Evolutionary conservation across 1,140 invertebrate species (phyloP), one percentile per base, ranked within the genome.

Genomic region (Linepithema humile): DNA sequence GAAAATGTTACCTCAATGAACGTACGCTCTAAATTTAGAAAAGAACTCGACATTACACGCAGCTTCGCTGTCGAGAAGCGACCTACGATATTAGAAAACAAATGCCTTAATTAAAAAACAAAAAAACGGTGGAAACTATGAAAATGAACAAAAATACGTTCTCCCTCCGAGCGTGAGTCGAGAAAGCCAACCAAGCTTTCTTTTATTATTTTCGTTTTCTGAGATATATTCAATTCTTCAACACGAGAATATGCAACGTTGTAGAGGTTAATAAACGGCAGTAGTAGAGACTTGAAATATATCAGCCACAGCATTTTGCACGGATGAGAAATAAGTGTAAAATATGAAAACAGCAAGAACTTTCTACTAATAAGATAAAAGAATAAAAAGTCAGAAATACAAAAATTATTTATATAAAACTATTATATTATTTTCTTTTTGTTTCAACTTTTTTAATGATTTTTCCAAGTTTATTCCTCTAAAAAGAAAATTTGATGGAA

Each of bases 1-100:
- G 62, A 80, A 80, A 80, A 48, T 45, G 67, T n/a, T 74, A 73
- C 53, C 65, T 70, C 65, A 74, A 82, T 82, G 40, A 82, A 74
- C 67, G 78, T 82, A 23, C 38, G 23, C 55, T 72, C 67, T 70
- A 73, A 73, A 59, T 82, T 82, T 82, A 73, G 55, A 70, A 57
- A 59, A 59, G 38, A 78, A 78, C 75, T 26, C 23, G 45, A 69
- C 35, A 40, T 75, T 67, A 78, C 75, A 53, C 32, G 75, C 23
- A 15, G 26, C 62, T 40, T 78, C 45, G 62, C 15, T 62, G 32
- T 17, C 23, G 3, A 78, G 48, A 15, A 67, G 62, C 62, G 40
- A 55, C 75, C 48, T 53, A 26, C 62, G 35, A n/a, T 78, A 69
- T 78, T 78, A 55, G 64, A 53, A 26, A 12, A 45, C 43, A 45